Evolutionary conservation across 2,888 invertebrate species (phyloP).

Genomic region (Steromphala cineraria): DNA sequence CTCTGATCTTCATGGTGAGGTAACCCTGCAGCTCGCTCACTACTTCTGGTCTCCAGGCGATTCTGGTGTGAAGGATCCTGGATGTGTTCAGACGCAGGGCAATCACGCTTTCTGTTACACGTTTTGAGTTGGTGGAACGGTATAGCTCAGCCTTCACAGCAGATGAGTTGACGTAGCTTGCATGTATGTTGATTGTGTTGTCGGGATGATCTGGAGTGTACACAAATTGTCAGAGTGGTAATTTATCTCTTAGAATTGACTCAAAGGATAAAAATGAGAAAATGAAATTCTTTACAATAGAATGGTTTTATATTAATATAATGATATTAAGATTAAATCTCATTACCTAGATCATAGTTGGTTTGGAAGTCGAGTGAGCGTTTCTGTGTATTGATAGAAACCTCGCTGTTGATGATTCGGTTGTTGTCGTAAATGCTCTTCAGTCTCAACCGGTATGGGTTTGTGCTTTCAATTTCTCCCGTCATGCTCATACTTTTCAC

Average conservation of each 20-base stretch:
- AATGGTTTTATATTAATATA: background rate
- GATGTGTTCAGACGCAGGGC: constrained; percentile 45
- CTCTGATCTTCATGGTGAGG: background rate
- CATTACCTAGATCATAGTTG: constrained; percentile 46
- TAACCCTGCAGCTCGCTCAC: background rate
- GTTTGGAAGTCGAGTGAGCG: constrained; percentile 32
- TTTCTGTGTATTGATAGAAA: constrained; percentile 36
- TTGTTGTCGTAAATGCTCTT: constrained; percentile 35
- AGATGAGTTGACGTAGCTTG: constrained; percentile 52
- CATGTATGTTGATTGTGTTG: constrained; percentile 46
- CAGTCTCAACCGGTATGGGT: constrained; percentile 35
- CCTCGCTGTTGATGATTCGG: constrained; percentile 33
- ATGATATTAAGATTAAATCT: background rate
- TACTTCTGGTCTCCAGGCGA: constrained; percentile 57
- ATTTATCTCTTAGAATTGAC: background rate
- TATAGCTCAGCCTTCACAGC: constrained; percentile 50
- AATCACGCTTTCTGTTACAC: constrained; percentile 50
- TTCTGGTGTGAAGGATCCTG: constrained; percentile 51
- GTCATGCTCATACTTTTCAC: constrained; percentile 23
- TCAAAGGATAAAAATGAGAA: background rate
- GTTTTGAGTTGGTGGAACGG: constrained; percentile 23
- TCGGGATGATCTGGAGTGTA: constrained; percentile 31
- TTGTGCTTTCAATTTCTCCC: constrained; percentile 24
- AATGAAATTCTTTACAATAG: background rate
- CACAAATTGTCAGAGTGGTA: background rate